Evolutionary conservation across 2,888 invertebrate species (phyloP).

Genomic region (Cremastinae sp.): DNA sequence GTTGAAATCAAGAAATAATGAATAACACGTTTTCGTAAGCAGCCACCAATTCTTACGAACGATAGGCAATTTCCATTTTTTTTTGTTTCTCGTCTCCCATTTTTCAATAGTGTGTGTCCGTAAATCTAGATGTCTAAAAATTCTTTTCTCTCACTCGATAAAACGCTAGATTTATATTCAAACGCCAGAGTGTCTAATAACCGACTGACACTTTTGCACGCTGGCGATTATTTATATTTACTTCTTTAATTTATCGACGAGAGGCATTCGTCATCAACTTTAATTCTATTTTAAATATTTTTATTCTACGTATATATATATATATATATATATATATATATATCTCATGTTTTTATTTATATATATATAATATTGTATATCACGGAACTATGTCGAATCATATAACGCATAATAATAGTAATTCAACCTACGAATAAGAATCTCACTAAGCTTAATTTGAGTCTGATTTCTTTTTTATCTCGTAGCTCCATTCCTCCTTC

Average conservation of each 20-base stretch:
- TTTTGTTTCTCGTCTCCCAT: too few species aligned
- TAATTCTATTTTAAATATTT: constrained; percentile 44
- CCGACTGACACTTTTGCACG: constrained; percentile 23
- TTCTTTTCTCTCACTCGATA: constrained; percentile 36
- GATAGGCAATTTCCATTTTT: constrained; percentile 34
- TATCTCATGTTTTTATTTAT: constrained; percentile 30
- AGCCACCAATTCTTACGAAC: constrained; percentile 55
- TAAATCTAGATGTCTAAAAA: constrained; percentile 46
- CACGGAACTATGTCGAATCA: constrained; percentile 53
- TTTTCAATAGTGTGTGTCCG: too few species aligned
- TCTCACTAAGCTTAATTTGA: constrained; percentile 62
- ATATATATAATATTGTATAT: constrained; percentile 52
- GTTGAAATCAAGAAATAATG: too few species aligned
- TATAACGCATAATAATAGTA: constrained; percentile 45
- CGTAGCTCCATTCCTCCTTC: constrained; percentile 31
- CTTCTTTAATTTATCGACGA: constrained; percentile 32
- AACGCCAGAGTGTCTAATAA: constrained; percentile 22
- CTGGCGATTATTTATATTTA: constrained; percentile 47
- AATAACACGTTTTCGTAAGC: constrained; percentile 42
- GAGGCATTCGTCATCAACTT: constrained; percentile 44
- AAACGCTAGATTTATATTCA: constrained; percentile 29
- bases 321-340: constrained; percentile 26
- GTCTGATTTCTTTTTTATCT: constrained; percentile 58
- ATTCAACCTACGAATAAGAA: constrained; percentile 59
- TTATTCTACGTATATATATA: constrained; percentile 32